Evolutionary conservation across 2,888 invertebrate species (phyloP).

Genomic region (Gasteruption jaculator): DNA sequence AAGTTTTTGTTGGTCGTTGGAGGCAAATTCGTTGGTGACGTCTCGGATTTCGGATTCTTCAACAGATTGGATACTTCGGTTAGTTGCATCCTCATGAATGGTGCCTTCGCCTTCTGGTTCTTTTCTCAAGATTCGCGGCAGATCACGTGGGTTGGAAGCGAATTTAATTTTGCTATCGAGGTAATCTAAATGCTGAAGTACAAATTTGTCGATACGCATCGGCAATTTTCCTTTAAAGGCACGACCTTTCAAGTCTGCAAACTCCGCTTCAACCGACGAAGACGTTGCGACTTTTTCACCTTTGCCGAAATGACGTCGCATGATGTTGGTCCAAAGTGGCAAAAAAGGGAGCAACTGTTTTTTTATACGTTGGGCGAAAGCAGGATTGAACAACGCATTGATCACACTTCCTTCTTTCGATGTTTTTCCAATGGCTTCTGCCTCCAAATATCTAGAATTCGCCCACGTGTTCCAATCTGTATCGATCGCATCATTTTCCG

Average conservation of each 20-base stretch:
- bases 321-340: constrained; percentile 22
- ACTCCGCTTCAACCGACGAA: constrained; percentile 23
- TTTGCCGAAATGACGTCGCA: constrained; percentile 19
- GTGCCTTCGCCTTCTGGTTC: not conserved
- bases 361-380: constrained; percentile 11
- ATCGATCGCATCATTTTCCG: not conserved
- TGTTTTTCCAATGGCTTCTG: constrained; percentile 10
- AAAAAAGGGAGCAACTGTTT: constrained; percentile 19
- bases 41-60: not conserved
- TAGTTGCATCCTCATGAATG: not conserved
- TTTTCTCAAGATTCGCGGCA: not conserved
- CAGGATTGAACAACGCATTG: constrained; percentile 21
- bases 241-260: constrained; percentile 18
- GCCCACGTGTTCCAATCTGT: constrained; percentile 20
- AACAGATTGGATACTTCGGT: not conserved
- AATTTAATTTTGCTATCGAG: constrained; percentile 22
- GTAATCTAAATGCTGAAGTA: constrained; percentile 21
- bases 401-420: constrained; percentile 18
- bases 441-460: constrained; percentile 9
- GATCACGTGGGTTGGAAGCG: constrained; percentile 17
- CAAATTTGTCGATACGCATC: constrained; percentile 23
- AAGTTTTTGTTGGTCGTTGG: not conserved
- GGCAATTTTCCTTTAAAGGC: constrained; percentile 17
- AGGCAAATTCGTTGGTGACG: not conserved
- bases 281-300: constrained; percentile 20